phyloP scores from a whole-genome alignment of 64 coral and sea anemone species.

The Montipora foliosa region DNA sequence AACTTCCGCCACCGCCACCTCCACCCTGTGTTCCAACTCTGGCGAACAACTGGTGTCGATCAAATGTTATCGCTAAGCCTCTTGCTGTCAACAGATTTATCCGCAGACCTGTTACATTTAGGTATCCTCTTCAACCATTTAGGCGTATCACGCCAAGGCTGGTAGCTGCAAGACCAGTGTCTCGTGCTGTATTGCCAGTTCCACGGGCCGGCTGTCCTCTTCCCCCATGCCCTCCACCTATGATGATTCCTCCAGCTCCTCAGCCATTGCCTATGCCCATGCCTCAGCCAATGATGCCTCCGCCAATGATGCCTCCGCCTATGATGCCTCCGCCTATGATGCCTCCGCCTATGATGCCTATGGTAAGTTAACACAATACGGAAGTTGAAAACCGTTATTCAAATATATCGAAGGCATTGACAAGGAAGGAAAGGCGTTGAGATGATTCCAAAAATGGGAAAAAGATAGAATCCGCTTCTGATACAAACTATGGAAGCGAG shows the following conservation, averaged over 20 bases:
- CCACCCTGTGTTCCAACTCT: conserved; percentile 40
- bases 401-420: background rate
- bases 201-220: background rate
- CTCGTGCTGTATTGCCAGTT: conserved; percentile 35
- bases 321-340: background rate
- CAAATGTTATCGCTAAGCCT: conserved; percentile 28
- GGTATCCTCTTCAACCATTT: conserved; percentile 43
- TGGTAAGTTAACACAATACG: conserved; percentile 1
- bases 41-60: conserved; percentile 39
- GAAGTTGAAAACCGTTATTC: background rate
- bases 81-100: conserved; percentile 20
- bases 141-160: conserved; percentile 21
- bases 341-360: background rate
- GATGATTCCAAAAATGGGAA: background rate
- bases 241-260: conserved; percentile 38
- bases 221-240: conserved; percentile 1
- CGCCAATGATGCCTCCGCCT: background rate
- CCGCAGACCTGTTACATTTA: conserved; percentile 24
- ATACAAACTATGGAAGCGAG: background rate
- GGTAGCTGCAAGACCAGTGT: conserved; percentile 42
- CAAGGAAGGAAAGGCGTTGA: background rate
- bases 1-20: conserved; percentile 5
- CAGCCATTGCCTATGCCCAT: background rate
- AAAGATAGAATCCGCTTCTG: no score
- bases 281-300: conserved; percentile 4